A percentile compares a stretch with the other conserved stretches of the same genome.
Evolutionary conservation across 30 jellyfish, hydroid and myxozoan species (phyloP).

Genomic region (Rhopilema esculentum): DNA sequence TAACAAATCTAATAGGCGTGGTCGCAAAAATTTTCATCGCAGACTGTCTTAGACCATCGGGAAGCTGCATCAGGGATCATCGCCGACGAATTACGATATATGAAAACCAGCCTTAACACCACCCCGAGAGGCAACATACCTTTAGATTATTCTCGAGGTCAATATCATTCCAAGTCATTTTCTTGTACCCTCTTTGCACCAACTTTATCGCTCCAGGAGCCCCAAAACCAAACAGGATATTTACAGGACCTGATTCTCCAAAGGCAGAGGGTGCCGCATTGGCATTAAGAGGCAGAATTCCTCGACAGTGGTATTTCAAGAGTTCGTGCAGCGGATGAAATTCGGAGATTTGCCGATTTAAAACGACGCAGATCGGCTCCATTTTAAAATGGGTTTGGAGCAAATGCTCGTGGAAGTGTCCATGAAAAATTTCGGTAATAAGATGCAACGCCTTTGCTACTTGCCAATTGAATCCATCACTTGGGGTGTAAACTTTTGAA

Average conservation of each 20-base stretch:
- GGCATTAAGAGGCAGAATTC: conserved; percentile 31
- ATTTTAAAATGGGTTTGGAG: conserved; percentile 68
- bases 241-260: conserved; percentile 34
- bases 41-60: no score
- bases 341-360: conserved; percentile 66
- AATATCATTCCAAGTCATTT: conserved; percentile 67
- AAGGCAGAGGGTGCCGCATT: not conserved
- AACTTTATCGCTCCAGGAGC: conserved; percentile 45
- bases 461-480: conserved; percentile 76
- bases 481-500: conserved; percentile 74
- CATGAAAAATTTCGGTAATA: conserved; percentile 48
- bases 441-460: conserved; percentile 69
- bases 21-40: no score
- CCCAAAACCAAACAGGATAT: conserved; percentile 70
- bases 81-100: no score
- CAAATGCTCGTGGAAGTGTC: conserved; percentile 77
- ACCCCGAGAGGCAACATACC: no score
- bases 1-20: no score
- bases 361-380: conserved; percentile 71
- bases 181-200: conserved; percentile 45
- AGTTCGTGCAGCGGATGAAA: conserved; percentile 78
- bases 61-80: no score
- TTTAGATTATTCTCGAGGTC: conserved; percentile 36
- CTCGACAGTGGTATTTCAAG: conserved; percentile 82
- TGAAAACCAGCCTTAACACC: no score